These are phyloP conservation scores for Tichodroma muraria DNA, from an alignment of 2,113 vertebrate species.

Conservation along the genomic window DNA sequence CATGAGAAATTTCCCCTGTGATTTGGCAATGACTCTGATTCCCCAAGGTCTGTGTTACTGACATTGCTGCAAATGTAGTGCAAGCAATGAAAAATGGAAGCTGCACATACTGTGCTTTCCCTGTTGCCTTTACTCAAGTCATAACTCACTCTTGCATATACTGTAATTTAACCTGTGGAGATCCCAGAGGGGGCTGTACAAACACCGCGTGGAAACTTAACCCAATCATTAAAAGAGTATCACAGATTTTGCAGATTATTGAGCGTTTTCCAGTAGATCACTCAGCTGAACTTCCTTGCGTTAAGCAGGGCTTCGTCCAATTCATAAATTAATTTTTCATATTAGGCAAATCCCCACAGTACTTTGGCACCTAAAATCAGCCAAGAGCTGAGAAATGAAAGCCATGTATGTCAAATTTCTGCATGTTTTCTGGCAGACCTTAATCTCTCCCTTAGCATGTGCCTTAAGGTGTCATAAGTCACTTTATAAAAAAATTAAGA, in stretches of 20 bases:
- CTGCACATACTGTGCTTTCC: conserved; percentile 15
- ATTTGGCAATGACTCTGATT: conserved; percentile 36
- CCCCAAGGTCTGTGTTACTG: conserved; percentile 43
- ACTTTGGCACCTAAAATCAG: neutral
- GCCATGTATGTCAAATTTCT: neutral
- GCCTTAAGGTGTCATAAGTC: neutral
- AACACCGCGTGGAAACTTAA: conserved; percentile 31
- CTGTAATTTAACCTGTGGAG: conserved; percentile 61
- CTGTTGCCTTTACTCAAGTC: conserved; percentile 36
- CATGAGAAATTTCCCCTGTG: conserved; percentile 58
- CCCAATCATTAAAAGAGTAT: conserved; percentile 6
- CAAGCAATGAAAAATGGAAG: conserved; percentile 60
- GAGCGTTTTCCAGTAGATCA: neutral
- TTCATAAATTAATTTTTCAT: neutral
- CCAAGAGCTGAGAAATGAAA: neutral
- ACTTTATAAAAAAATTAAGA: neutral
- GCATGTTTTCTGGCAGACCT: neutral
- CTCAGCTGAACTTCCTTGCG: neutral
- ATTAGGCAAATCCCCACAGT: neutral
- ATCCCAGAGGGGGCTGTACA: conserved; percentile 51
- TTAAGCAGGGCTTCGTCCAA: neutral
- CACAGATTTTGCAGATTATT: conserved; percentile 18
- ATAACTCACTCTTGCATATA: conserved; percentile 63
- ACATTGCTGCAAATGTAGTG: conserved; percentile 46
- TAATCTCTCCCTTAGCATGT: neutral